phyloP scores from a whole-genome alignment of 2,888 invertebrate genomes.

The Drosophila differens region DNA sequence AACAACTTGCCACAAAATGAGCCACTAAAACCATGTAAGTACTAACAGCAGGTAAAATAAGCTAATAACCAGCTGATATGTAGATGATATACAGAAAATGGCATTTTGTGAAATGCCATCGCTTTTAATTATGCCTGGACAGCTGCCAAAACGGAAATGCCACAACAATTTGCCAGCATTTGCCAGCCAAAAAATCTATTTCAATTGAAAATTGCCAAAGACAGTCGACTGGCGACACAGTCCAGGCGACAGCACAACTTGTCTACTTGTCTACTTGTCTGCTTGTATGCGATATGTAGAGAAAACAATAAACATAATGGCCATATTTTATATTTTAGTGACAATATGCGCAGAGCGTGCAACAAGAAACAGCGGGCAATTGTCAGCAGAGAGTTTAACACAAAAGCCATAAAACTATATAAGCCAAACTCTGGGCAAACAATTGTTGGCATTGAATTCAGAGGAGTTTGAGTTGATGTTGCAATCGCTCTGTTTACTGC shows the following conservation, averaged over 20 bases:
- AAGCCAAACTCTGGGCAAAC: constrained; percentile 42
- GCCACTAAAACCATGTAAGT: constrained; percentile 19
- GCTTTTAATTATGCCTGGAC: constrained; percentile 72
- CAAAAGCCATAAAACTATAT: constrained; percentile 52
- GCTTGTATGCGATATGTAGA: constrained; percentile 17
- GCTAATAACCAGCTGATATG: constrained; percentile 26
- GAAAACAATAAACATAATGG: constrained; percentile 76
- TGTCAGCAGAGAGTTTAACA: constrained; percentile 56
- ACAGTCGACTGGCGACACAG: constrained; percentile 39
- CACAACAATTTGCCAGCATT: constrained; percentile 50
- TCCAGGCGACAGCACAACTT: constrained; percentile 5
- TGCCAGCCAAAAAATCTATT: constrained; percentile 75
- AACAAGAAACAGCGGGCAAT: constrained; percentile 76
- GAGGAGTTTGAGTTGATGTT: not conserved
- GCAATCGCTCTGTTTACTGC: constrained; percentile 14
- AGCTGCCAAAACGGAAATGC: constrained; percentile 51
- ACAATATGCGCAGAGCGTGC: constrained; percentile 50
- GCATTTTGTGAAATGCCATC: constrained; percentile 17
- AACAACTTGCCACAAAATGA: constrained; percentile 32
- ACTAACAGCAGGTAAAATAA: constrained; percentile 22
- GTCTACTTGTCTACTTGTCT: not conserved
- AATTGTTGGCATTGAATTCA: constrained; percentile 61
- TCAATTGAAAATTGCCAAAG: constrained; percentile 74
- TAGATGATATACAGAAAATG: constrained; percentile 1
- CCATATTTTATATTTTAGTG: constrained; percentile 77